Evolutionary conservation across 1,140 invertebrate species (phyloP).

Genomic region (Drosophila trapezifrons): DNA sequence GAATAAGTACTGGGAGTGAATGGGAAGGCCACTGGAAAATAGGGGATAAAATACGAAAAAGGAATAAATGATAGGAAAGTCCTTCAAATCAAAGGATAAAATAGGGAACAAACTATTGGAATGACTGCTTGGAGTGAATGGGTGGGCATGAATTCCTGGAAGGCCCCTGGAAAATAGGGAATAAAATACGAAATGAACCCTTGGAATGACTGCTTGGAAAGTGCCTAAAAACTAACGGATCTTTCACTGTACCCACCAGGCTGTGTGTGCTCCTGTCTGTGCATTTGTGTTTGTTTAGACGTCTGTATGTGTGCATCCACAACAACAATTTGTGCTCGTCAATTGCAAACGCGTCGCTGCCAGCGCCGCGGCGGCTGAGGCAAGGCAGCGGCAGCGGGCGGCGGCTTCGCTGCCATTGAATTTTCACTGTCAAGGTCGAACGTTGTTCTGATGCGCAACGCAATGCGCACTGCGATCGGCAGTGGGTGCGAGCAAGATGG

Average conservation of each 20-base stretch:
- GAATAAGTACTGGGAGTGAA: background rate
- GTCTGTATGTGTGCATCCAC: background rate
- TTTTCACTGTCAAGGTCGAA: constrained; percentile 84
- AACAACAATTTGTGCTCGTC: constrained; percentile 72
- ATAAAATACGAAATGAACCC: background rate
- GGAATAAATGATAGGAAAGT: background rate
- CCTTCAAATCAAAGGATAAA: background rate
- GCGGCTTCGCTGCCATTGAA: constrained; percentile 58
- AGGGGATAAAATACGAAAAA: no score
- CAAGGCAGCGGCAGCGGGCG: constrained; percentile 24
- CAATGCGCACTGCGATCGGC: constrained; percentile 68
- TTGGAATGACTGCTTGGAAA: background rate
- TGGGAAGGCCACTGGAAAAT: background rate
- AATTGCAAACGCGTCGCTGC: constrained; percentile 75
- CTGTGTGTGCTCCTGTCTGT: background rate
- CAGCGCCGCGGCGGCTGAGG: constrained; percentile 27
- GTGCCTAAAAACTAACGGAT: constrained; percentile 1
- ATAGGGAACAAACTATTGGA: background rate
- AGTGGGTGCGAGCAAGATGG: constrained; percentile 27
- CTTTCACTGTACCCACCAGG: constrained; percentile 1
- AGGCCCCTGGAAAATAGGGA: background rate
- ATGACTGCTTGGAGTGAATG: no score
- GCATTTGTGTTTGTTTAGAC: background rate
- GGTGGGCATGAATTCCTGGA: no score
- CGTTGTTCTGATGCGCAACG: constrained; percentile 82